Conservation (phyloP, 2,797 vertebrate genomes). For the Eidolon dupreanum region DNA sequence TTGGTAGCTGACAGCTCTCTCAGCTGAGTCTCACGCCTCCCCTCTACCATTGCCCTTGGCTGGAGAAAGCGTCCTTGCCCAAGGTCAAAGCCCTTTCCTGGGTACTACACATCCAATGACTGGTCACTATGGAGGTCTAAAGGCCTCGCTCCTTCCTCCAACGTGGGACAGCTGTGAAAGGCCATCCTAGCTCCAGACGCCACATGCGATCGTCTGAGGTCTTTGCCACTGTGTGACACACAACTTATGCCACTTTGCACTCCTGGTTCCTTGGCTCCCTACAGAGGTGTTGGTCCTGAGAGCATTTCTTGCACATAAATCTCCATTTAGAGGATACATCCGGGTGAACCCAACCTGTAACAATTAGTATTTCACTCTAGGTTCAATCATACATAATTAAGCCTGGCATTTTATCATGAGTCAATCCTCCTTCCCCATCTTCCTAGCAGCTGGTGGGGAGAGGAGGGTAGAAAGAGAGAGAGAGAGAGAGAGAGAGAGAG, state of each 20-base stretch:
- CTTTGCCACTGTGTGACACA: fast-evolving
- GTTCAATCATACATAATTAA: neutral
- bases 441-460: neutral
- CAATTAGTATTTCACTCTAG: too few species aligned
- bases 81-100: too few species aligned
- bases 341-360: neutral
- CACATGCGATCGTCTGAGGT: neutral
- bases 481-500: too few species aligned
- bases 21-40: neutral
- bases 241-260: fast-evolving
- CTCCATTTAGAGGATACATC: neutral
- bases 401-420: neutral
- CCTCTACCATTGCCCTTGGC: neutral
- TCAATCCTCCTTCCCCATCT: neutral
- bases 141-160: neutral
- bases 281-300: neutral
- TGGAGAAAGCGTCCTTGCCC: neutral
- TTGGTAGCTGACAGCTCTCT: fast-evolving
- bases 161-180: fast-evolving
- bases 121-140: fast-evolving
- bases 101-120: neutral
- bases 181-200: neutral
- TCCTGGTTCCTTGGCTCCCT: neutral
- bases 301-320: neutral
- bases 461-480: neutral